Percentiles rank a stretch among this genome's conserved stretches.
phyloP scores from a whole-genome alignment of 2,888 invertebrate genomes.

The Eristalinus sepulchralis region DNA sequence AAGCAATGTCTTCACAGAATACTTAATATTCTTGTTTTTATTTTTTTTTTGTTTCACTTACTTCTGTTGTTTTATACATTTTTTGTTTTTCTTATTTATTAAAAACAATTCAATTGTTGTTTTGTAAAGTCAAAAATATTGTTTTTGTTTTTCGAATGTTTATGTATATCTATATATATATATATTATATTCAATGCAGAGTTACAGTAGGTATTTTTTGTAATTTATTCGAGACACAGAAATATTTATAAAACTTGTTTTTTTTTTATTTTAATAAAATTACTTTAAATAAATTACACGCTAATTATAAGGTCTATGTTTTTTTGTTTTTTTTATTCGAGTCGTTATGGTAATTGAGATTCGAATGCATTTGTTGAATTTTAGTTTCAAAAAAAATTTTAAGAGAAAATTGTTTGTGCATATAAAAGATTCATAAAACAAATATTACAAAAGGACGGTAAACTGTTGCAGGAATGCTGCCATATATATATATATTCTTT shows the following conservation, averaged over 20 bases:
- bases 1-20: slow-evolving; percentile 73
- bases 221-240: slow-evolving; percentile 34
- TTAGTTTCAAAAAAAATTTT: background rate
- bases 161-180: slow-evolving; percentile 11
- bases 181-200: slow-evolving; percentile 9
- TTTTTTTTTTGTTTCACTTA: slow-evolving; percentile 25
- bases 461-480: slow-evolving; percentile 67
- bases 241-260: slow-evolving; percentile 35
- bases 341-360: slow-evolving; percentile 27
- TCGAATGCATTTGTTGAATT: slow-evolving; percentile 25
- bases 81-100: slow-evolving; percentile 6
- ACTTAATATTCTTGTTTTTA: slow-evolving; percentile 60
- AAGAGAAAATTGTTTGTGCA: slow-evolving; percentile 16
- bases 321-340: slow-evolving; percentile 30
- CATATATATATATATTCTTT: background rate
- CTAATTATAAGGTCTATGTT: slow-evolving; percentile 54
- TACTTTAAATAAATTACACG: slow-evolving; percentile 64
- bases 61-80: slow-evolving; percentile 41
- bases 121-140: slow-evolving; percentile 11
- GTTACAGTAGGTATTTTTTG: slow-evolving; percentile 1
- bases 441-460: slow-evolving; percentile 72
- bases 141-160: slow-evolving; percentile 8
- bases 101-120: slow-evolving; percentile 7
- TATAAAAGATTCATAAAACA: slow-evolving; percentile 47
- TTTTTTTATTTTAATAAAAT: slow-evolving; percentile 43